phyloP scores from a whole-genome alignment of 1,140 invertebrate genomes.

The Neodiprion virginianus region DNA sequence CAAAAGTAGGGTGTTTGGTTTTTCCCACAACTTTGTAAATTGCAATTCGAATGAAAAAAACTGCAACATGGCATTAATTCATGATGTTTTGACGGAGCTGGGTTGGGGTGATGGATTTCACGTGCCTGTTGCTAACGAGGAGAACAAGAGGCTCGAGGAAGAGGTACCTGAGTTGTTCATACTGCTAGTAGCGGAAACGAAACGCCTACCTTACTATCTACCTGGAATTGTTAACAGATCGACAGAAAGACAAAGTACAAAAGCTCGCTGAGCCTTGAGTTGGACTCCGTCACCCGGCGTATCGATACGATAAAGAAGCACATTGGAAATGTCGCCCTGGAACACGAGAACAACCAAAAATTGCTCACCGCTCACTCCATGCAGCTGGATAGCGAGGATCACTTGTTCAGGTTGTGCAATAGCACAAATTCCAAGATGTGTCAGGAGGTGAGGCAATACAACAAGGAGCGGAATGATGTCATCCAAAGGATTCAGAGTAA shows the following conservation, averaged over 20 bases:
- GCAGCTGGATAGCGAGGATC: conserved; percentile 69
- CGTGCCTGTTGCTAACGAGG: conserved; percentile 75
- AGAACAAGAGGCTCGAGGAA: conserved; percentile 71
- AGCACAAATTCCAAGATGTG: conserved; percentile 61
- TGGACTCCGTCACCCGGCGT: conserved; percentile 41
- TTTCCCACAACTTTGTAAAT: too few species aligned
- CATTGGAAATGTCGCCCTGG: conserved; percentile 34
- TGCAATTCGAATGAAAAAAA: neutral
- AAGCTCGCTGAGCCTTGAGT: conserved; percentile 34
- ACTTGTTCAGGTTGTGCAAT: conserved; percentile 61
- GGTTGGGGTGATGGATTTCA: conserved; percentile 75
- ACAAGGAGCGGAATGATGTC: conserved; percentile 61
- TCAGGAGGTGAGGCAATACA: conserved; percentile 59
- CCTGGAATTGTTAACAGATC: conserved; percentile 38
- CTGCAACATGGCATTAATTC: conserved; percentile 48
- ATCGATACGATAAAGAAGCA: conserved; percentile 44
- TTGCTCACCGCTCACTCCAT: conserved; percentile 66
- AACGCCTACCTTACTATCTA: neutral
- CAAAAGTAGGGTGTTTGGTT: too few species aligned
- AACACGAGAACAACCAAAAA: conserved; percentile 52
- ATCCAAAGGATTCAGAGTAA: conserved; percentile 50
- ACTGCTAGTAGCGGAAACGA: conserved; percentile 14
- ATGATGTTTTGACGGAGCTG: conserved; percentile 70
- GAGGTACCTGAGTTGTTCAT: conserved; percentile 50
- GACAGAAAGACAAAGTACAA: conserved; percentile 49